These are phyloP conservation scores for Callospermophilus lateralis DNA, from an alignment of 2,113 vertebrate species.

Conservation along the genomic window DNA sequence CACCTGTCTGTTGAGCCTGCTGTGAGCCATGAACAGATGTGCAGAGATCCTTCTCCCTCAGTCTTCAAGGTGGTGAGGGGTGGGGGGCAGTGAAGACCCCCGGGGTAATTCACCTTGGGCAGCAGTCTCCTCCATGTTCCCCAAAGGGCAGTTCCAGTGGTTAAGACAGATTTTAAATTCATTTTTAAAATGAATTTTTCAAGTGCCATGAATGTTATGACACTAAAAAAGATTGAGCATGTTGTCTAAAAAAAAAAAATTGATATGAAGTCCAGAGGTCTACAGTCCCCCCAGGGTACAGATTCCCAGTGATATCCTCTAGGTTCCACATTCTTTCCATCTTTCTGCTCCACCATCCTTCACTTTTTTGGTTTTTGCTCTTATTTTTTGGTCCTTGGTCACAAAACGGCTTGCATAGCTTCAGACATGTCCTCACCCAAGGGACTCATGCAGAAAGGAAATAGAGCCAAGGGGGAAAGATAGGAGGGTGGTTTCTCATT, in stretches of 20 bases:
- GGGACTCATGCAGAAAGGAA: not conserved
- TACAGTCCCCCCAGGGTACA: not conserved
- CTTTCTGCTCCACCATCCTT: not conserved
- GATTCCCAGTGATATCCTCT: not conserved
- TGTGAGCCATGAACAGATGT: not conserved
- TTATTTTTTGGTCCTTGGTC: not conserved
- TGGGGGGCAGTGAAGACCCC: not conserved
- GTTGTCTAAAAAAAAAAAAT: not conserved
- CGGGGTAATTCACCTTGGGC: not conserved
- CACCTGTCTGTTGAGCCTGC: not conserved
- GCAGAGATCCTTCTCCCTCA: not conserved
- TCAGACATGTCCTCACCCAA: not conserved
- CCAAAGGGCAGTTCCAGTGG: not conserved
- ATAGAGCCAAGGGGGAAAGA: not conserved
- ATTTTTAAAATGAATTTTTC: too few relatives aligned
- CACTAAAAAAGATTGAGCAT: not conserved
- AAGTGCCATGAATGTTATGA: not conserved
- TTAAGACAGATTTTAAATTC: too few relatives aligned
- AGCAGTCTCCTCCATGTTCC: not conserved
- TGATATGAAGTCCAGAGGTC: not conserved
- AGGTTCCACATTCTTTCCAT: not conserved
- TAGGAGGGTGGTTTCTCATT: not conserved
- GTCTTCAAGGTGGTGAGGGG: not conserved
- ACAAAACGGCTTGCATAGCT: not conserved
- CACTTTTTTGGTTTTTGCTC: not conserved